Base-by-base conservation (phyloP, 92 coral and sea anemone species). In the Scolanthus callimorphus region DNA sequence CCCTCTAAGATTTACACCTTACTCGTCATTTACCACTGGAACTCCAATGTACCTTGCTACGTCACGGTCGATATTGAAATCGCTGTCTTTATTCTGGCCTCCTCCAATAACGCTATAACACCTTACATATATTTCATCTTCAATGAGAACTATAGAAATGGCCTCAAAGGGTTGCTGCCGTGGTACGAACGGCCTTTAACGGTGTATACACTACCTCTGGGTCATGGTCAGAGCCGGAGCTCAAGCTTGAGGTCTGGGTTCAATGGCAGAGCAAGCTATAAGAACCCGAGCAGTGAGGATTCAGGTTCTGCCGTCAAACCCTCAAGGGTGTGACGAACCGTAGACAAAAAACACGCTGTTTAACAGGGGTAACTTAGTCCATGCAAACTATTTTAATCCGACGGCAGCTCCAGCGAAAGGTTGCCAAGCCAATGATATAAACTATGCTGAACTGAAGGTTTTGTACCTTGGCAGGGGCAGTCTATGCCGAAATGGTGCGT, bases 141-240 rank as follows among this genome's bases (percentile, higher is more conserved):
- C 48, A 68, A 68, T 52, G 65, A 68, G 49, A 68, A 68, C 28
- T 68, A 68, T 25, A 55, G 58, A 22, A 68, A 68, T 17, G 75
- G 75, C 0, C 65, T 68, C 1, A 68, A 57, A 45, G 75, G 55
- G 3, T 15, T 68, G 12, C 30, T 68, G 25, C 75, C 75, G 2
- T 68, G 75, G 75, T 68, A 57, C 27, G 75, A 68, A 49, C 52
- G 28, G 17, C 48, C 75, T 0, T 56, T 23, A 23, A 29, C 64
- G 0, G 65, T 56, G 0, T 29, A 17, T 24, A 6, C 52, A 4
- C 58, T 54, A 13, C 75, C 75, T 0, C 44, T 60, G 41, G 75
- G 75, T 28, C 56, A 25, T 13, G 57, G 74, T 25, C 74, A 68
- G 15, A 68, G 75, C 25, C 59, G 64, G 9, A 68, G 58, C 64